These are phyloP conservation scores for Torymus tubicola DNA, from an alignment of 2,888 invertebrate genomes.

Conservation along the genomic window DNA sequence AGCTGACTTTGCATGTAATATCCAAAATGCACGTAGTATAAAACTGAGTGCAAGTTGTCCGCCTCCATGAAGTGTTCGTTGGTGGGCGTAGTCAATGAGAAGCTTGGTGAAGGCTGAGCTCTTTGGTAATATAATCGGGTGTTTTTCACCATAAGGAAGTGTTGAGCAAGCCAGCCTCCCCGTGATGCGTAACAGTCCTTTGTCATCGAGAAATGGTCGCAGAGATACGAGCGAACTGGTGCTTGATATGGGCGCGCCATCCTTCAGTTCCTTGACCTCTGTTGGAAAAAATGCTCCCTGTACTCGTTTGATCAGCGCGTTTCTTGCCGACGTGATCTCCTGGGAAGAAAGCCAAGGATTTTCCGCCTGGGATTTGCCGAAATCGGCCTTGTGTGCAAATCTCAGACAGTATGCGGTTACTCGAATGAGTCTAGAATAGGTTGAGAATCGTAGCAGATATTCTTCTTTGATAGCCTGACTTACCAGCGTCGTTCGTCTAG, in stretches of 20 bases:
- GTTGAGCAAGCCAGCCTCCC: neutral
- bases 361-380: neutral
- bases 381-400: neutral
- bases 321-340: neutral
- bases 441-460: neutral
- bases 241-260: neutral
- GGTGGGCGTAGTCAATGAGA: neutral
- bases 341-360: neutral
- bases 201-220: neutral
- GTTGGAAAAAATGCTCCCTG: neutral
- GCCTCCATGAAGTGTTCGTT: conserved; percentile 3
- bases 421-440: neutral
- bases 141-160: neutral
- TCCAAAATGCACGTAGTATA: conserved; percentile 5
- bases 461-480: neutral
- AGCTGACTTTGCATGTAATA: neutral
- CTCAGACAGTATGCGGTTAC: neutral
- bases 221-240: neutral
- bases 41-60: conserved; percentile 54
- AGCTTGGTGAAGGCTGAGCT: neutral
- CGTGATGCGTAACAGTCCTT: neutral
- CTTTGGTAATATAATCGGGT: neutral
- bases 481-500: neutral
- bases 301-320: neutral
- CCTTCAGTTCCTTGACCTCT: neutral